Percentiles rank a stretch among this genome's conserved stretches.
Evolutionary conservation across 2,113 vertebrate genomes (phyloP).

Genomic region (Plectropomus leopardus): DNA sequence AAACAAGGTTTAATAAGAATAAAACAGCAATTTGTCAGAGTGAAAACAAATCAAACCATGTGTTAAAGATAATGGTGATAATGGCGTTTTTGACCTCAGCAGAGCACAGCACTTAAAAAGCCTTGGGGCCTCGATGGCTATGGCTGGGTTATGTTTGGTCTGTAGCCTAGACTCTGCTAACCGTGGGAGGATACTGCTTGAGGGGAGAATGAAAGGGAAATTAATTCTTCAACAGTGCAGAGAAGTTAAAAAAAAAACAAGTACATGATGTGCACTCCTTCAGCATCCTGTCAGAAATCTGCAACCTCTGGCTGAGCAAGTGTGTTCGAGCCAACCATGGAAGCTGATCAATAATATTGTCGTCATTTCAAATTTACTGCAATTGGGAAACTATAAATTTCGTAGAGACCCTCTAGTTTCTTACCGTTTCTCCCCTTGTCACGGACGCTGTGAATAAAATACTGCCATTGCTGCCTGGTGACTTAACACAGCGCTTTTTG

Average conservation of each 20-base stretch:
- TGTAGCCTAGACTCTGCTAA: neutral
- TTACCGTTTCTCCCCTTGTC: neutral
- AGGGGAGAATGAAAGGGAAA: neutral
- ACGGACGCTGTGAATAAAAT: constrained; percentile 42
- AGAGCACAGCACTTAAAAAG: neutral
- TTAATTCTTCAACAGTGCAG: constrained; percentile 21
- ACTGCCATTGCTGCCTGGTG: constrained; percentile 10
- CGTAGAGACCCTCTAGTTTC: neutral
- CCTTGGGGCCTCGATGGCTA: neutral
- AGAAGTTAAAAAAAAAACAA: neutral
- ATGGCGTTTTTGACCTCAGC: constrained; percentile 31
- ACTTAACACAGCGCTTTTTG: constrained; percentile 39
- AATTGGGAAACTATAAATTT: constrained; percentile 30
- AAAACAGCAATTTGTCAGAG: constrained; percentile 7
- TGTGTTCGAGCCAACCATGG: neutral
- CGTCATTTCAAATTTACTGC: constrained; percentile 26
- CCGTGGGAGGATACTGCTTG: constrained; percentile 1
- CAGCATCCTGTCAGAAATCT: neutral
- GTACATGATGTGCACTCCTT: neutral
- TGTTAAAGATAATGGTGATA: constrained; percentile 19
- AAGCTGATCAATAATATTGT: constrained; percentile 26
- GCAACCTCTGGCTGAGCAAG: neutral
- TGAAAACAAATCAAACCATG: constrained; percentile 29
- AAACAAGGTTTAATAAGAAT: constrained; percentile 26
- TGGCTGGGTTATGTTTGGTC: constrained; percentile 15